A percentile compares a stretch with the other conserved stretches of the same genome.
phyloP scores from a whole-genome alignment of 2,113 vertebrate species.

The Coregonus clupeaformis region DNA sequence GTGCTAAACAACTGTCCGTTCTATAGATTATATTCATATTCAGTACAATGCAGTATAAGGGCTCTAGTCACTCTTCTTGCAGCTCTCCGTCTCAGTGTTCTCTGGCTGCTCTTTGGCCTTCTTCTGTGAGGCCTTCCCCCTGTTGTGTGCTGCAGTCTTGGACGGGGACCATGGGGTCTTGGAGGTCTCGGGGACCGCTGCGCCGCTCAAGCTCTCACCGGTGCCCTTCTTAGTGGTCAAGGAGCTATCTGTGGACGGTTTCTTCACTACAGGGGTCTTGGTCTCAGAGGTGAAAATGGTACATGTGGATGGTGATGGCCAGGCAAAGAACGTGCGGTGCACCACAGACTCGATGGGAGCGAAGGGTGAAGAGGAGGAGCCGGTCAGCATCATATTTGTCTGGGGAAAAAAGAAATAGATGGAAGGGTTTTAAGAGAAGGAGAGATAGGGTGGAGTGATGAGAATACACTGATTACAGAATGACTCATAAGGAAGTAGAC shows the following conservation, averaged over 20 bases:
- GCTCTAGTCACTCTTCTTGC: constrained; percentile 64
- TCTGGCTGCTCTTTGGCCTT: constrained; percentile 48
- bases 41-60: not conserved
- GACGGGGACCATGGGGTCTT: not conserved
- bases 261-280: constrained; percentile 39
- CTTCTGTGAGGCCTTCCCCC: not conserved
- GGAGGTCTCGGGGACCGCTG: not conserved
- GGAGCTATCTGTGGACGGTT: constrained; percentile 7
- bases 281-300: constrained; percentile 59
- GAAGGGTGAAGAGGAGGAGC: constrained; percentile 73
- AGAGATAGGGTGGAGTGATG: not conserved
- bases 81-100: not conserved
- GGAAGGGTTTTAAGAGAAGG: not conserved
- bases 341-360: constrained; percentile 76
- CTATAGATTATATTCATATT: not conserved
- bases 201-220: constrained; percentile 23
- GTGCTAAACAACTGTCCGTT: not conserved
- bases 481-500: not conserved
- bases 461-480: not conserved
- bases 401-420: constrained; percentile 42
- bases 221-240: not conserved
- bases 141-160: not conserved
- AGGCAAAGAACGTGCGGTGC: constrained; percentile 78
- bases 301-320: constrained; percentile 56
- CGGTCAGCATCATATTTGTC: constrained; percentile 85